Evolutionary conservation across 2,888 invertebrate genomes (phyloP).

Genomic region (Griposia aprilina): DNA sequence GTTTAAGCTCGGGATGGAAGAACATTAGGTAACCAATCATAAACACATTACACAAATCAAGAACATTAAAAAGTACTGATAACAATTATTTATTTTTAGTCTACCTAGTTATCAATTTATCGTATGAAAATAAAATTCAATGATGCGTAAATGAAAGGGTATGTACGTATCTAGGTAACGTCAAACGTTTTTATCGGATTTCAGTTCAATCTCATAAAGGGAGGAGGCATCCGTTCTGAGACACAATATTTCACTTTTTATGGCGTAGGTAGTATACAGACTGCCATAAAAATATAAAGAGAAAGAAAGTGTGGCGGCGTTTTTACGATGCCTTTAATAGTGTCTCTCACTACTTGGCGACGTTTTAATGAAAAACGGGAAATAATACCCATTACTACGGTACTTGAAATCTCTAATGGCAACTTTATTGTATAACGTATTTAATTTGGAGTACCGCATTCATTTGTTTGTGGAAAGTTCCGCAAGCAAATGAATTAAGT

Average conservation of each 20-base stretch:
- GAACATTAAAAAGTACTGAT: not conserved
- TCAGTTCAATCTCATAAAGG: conserved; percentile 86
- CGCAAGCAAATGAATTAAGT: conserved; percentile 55
- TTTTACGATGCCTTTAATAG: conserved; percentile 85
- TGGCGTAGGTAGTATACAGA: conserved; percentile 86
- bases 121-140: conserved; percentile 16
- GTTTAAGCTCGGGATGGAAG: not conserved
- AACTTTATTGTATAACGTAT: conserved; percentile 39
- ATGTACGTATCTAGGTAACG: conserved; percentile 38
- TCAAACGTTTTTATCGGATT: conserved; percentile 80
- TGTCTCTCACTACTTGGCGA: conserved; percentile 76
- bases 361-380: conserved; percentile 62
- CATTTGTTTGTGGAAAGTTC: conserved; percentile 52
- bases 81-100: not conserved
- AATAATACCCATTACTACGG: conserved; percentile 14
- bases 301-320: conserved; percentile 81
- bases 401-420: conserved; percentile 8
- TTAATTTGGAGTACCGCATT: conserved; percentile 59
- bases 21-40: not conserved
- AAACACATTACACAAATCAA: no score
- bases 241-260: conserved; percentile 89
- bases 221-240: conserved; percentile 83
- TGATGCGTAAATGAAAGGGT: conserved; percentile 9
- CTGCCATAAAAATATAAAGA: conserved; percentile 85
- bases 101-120: not conserved